Percentiles rank a stretch among this genome's conserved stretches.
Conservation (phyloP, 2,797 vertebrate genomes). For the Anolis apletophallus region DNA sequence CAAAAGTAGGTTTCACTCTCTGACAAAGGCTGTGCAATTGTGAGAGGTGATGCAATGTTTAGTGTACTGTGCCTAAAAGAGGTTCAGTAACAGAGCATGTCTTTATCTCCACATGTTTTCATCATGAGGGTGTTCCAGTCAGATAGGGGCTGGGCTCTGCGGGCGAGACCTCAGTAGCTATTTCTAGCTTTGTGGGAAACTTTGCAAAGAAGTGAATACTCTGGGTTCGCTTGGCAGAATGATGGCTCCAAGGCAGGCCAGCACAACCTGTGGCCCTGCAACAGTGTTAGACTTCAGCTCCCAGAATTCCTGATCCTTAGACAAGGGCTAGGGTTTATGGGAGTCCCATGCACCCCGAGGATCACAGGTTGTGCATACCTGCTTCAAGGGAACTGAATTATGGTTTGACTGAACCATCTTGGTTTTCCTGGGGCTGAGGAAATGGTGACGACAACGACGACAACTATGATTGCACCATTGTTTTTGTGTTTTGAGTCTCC, state of each 20-base stretch:
- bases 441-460: background rate
- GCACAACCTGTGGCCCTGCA: too few relatives aligned
- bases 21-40: background rate
- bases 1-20: too few relatives aligned
- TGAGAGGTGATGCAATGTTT: background rate
- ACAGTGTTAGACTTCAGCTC: too few relatives aligned
- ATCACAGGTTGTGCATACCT: too few relatives aligned
- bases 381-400: constrained; percentile 1
- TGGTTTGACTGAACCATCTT: background rate
- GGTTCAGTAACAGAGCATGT: background rate
- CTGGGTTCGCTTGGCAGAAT: constrained; percentile 24
- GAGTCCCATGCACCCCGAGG: background rate
- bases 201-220: constrained; percentile 33
- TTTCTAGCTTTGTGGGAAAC: constrained; percentile 46
- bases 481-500: background rate
- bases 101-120: constrained; percentile 8
- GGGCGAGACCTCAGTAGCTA: constrained; percentile 49
- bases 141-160: constrained; percentile 41
- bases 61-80: too few relatives aligned
- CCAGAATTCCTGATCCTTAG: too few relatives aligned
- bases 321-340: too few relatives aligned
- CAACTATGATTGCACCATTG: background rate
- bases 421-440: background rate
- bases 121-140: constrained; percentile 35
- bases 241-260: background rate